These are phyloP conservation scores for Yponomeuta plumbellus DNA, from an alignment of 2,888 invertebrate species.

Conservation along the genomic window DNA sequence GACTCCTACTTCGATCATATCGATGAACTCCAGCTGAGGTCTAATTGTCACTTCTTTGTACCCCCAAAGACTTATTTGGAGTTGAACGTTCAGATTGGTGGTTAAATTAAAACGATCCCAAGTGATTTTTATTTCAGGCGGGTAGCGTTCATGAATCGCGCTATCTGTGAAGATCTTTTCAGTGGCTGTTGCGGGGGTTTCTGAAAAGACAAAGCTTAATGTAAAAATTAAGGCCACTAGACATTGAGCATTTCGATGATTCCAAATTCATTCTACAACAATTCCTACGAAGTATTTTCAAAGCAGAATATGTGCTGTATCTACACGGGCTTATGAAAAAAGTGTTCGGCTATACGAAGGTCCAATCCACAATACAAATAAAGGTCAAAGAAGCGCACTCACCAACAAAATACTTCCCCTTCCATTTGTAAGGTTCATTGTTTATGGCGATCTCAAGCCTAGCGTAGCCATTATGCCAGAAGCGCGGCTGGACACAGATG, in stretches of 20 bases:
- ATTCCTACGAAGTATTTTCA: too few species aligned
- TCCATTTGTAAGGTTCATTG: constrained; percentile 90
- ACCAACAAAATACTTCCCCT: constrained; percentile 94
- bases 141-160: constrained; percentile 83
- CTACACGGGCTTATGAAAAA: too few species aligned
- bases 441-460: constrained; percentile 91
- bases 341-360: too few species aligned
- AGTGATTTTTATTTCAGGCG: constrained; percentile 84
- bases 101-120: constrained; percentile 94
- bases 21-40: constrained; percentile 89
- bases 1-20: constrained; percentile 80
- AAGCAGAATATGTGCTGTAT: too few species aligned
- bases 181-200: constrained; percentile 91
- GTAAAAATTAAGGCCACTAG: neutral
- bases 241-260: too few species aligned
- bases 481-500: constrained; percentile 90
- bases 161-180: constrained; percentile 89
- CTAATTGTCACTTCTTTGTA: constrained; percentile 89
- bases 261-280: too few species aligned
- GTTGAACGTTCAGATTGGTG: constrained; percentile 83
- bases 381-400: constrained; percentile 41
- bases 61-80: constrained; percentile 92
- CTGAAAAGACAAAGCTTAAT: constrained; percentile 52
- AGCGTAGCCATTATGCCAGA: constrained; percentile 92
- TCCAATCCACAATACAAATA: neutral